phyloP scores from a whole-genome alignment of 2,797 vertebrate genomes.

The Yasuhikotakia modesta region DNA sequence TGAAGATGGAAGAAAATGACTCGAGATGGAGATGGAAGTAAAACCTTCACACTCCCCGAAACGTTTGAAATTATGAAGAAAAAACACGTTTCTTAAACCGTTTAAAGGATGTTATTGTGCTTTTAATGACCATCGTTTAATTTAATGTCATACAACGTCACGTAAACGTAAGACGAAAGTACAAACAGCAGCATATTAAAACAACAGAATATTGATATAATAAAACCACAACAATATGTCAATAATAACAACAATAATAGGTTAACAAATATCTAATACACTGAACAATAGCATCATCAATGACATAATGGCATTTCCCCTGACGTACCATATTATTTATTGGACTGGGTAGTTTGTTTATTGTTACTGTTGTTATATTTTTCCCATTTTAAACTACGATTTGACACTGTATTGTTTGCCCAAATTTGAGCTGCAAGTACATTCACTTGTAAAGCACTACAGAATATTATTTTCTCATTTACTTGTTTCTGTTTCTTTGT shows the following conservation, averaged over 20 bases:
- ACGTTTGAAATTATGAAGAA: slow-evolving; percentile 53
- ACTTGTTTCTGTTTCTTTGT: slow-evolving; percentile 20
- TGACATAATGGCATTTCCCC: not conserved
- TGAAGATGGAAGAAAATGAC: slow-evolving; percentile 54
- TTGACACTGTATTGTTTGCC: not conserved
- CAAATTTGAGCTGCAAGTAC: slow-evolving; percentile 21
- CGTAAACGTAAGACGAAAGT: not conserved
- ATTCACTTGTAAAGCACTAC: slow-evolving; percentile 19
- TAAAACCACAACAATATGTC: not conserved
- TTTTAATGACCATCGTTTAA: not conserved
- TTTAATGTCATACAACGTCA: not conserved
- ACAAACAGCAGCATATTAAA: not conserved
- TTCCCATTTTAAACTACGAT: not conserved
- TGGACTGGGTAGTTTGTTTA: not conserved
- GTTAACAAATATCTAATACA: slow-evolving; percentile 28
- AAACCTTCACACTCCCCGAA: slow-evolving; percentile 52
- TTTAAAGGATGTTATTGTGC: not conserved
- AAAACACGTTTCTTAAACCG: not conserved
- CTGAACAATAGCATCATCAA: not conserved
- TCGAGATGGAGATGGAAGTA: slow-evolving; percentile 4
- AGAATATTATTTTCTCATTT: slow-evolving; percentile 34
- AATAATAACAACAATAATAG: slow-evolving; percentile 50
- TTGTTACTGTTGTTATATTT: not conserved
- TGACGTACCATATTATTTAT: too few relatives aligned
- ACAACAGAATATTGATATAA: not conserved